These are phyloP conservation scores for Lithobates sylvaticus DNA, from an alignment of 2,797 vertebrate species.

Conservation along the genomic window DNA sequence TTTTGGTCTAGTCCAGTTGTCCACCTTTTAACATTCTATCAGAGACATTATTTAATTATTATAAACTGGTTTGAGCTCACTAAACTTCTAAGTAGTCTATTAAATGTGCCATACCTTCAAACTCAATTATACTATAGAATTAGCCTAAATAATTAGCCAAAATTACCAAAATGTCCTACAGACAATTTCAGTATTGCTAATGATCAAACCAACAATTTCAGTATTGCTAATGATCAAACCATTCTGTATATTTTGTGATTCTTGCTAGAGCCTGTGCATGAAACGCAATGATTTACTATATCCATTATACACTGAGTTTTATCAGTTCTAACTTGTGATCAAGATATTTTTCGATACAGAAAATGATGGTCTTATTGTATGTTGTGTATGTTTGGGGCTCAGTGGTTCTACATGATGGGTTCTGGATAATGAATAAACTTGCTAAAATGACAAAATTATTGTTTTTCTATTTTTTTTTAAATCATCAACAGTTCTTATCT, in stretches of 20 bases:
- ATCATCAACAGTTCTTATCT: too few relatives aligned
- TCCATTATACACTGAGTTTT: slow-evolving; percentile 90
- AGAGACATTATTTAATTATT: too few relatives aligned
- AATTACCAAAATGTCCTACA: too few relatives aligned
- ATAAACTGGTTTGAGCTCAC: too few relatives aligned
- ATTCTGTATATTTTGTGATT: slow-evolving; percentile 83
- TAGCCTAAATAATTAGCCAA: not conserved
- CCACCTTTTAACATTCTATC: not conserved
- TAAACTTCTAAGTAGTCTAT: not conserved
- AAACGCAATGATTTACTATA: slow-evolving; percentile 81
- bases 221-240: slow-evolving; percentile 63
- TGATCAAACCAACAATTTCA: too few relatives aligned
- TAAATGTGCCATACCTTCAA: not conserved
- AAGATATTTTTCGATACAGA: slow-evolving; percentile 79
- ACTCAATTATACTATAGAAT: not conserved
- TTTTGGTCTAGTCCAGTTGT: slow-evolving; percentile 45
- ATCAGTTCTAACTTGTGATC: slow-evolving; percentile 85
- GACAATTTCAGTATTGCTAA: not conserved
- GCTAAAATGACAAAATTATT: slow-evolving; percentile 39
- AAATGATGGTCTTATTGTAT: slow-evolving; percentile 76
- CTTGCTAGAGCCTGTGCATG: slow-evolving; percentile 84
- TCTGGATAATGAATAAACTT: slow-evolving; percentile 89
- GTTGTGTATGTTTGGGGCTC: slow-evolving; percentile 74
- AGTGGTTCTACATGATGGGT: slow-evolving; percentile 89
- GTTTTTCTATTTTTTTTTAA: slow-evolving; percentile 18